Evolutionary conservation across 1,140 invertebrate species (phyloP), one percentile per base, ranked within the genome.

Genomic region (Pogonomyrmex barbatus): DNA sequence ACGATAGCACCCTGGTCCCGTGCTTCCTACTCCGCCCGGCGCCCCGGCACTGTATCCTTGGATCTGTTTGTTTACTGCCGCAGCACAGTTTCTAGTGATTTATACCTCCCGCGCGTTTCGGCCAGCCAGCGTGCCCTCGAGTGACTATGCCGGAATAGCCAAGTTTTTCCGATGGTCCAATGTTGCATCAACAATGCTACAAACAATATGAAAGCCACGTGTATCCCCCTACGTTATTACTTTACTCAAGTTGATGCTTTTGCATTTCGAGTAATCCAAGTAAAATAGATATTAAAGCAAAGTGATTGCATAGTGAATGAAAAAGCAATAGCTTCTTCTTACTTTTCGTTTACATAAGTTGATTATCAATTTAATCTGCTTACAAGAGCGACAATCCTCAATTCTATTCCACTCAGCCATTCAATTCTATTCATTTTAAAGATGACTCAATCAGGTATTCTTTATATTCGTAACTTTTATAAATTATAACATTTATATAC

Each of bases 61-160:
- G 78, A 89, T 56, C 77, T 87, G 88, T 89, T 90, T 89, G 81
- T 89, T 90, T 88, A 89, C 70, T 78, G 58, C 63, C 78, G 62
- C 24, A 86, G 71, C 33, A 65, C 52, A 85, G 76, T 67, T 87
- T 75, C 50, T 17, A 52, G 58, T 83, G 85, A 90, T 89, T 89
- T 90, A 89, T 87, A 78, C 58, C 71, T 84, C 60, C 67, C 33
- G 52, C 56, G 45, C 24, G 60, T 52, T 36, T 45, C 39, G 39
- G 63, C 68, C 68, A 73, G 68, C 79, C 47, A 83, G 79, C 79
- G n/a, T 71, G 52, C 67, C 79, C 79, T 60, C 79, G 79, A 83
- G 79, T 75, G 67, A 42, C 67, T 82, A 17, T 5, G 68, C 30
- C 68, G 79, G 79, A 75, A 75, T 62, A 60, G 68, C 54, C 68